Conservation (phyloP, 2,797 vertebrate genomes). For the Pteropus rufus region DNA sequence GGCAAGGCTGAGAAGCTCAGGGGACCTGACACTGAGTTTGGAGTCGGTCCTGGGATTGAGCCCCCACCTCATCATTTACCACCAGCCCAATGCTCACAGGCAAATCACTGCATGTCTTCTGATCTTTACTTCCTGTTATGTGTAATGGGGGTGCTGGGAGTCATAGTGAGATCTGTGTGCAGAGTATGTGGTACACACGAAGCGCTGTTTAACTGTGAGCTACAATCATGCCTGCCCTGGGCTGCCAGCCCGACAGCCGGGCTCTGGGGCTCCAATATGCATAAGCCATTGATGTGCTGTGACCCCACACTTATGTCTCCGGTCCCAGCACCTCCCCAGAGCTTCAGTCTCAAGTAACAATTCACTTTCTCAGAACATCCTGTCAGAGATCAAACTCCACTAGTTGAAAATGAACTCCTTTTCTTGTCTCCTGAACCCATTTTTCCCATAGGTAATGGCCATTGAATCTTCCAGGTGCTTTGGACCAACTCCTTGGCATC, state of each 20-base stretch:
- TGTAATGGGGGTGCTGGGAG: rapidly evolving
- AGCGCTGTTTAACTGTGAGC: background rate
- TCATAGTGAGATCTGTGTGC: rapidly evolving
- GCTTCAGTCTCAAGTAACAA: background rate
- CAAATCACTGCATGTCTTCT: background rate
- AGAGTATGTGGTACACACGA: background rate
- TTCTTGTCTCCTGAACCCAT: background rate
- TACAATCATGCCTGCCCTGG: background rate
- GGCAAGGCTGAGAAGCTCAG: background rate
- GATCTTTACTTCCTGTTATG: background rate
- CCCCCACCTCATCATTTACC: background rate
- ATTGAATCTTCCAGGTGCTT: no score
- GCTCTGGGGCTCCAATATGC: background rate
- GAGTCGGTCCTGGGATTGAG: no score
- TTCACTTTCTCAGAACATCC: no score
- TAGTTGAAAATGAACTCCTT: background rate
- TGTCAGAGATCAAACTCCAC: rapidly evolving
- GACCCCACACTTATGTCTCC: rapidly evolving
- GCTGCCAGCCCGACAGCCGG: background rate
- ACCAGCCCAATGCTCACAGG: background rate
- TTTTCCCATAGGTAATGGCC: background rate
- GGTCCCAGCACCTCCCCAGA: background rate
- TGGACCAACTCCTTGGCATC: rapidly evolving
- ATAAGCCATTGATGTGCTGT: background rate
- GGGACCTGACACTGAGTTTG: background rate